A percentile compares a stretch with the other conserved stretches of the same genome.
These are phyloP conservation scores for Tenualosa thibaudeaui DNA, from an alignment of 2,797 vertebrate species.

Conservation along the genomic window DNA sequence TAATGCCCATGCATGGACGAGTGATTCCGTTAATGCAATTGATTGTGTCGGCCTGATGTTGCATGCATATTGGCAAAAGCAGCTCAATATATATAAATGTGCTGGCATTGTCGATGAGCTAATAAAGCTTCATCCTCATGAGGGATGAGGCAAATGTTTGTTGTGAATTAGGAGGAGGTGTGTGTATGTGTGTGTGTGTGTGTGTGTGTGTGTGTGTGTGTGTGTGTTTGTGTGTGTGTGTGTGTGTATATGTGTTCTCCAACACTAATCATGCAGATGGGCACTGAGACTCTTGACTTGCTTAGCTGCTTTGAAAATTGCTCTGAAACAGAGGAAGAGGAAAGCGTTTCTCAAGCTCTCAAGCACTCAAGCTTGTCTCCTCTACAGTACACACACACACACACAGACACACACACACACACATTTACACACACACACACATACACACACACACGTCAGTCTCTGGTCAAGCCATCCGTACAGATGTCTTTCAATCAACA, in stretches of 20 bases:
- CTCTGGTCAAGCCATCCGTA: neutral
- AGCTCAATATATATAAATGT: constrained; percentile 1
- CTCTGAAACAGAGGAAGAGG: neutral
- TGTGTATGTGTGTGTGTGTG: neutral
- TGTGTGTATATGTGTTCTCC: neutral
- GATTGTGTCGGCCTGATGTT: constrained; percentile 2
- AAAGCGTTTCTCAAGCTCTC: neutral
- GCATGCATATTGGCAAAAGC: neutral
- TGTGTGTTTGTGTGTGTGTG: neutral
- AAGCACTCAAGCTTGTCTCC: constrained; percentile 21
- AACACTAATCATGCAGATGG: neutral
- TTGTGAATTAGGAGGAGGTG: neutral
- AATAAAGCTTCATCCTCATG: neutral
- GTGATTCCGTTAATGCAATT: neutral
- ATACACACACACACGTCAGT: constrained; percentile 49
- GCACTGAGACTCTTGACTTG: neutral
- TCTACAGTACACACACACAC: constrained; percentile 40
- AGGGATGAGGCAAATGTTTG: constrained; percentile 18
- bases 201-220: neutral
- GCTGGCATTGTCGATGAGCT: neutral
- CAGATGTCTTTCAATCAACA: neutral
- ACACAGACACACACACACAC: constrained; percentile 47
- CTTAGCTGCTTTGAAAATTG: neutral
- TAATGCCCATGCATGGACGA: constrained; percentile 54
- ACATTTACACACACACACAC: constrained; percentile 38